phyloP scores from a whole-genome alignment of 2,797 vertebrate species.

The Cyclura pinguis region DNA sequence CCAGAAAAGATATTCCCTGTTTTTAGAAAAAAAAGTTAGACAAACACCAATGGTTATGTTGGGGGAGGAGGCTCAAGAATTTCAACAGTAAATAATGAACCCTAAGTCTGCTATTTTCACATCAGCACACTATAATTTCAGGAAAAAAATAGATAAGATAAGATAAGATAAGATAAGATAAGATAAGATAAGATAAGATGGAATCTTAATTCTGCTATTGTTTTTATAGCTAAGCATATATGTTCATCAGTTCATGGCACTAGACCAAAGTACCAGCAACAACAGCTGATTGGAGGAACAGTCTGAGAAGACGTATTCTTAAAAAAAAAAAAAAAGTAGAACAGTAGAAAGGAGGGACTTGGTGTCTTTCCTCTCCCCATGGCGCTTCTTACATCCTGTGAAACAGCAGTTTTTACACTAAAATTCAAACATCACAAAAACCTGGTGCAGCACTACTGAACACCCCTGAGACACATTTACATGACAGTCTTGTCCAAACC shows the following conservation, averaged over 20 bases:
- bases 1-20: neutral
- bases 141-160: too few relatives aligned
- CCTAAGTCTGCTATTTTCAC: neutral
- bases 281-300: neutral
- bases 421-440: neutral
- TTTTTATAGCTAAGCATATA: neutral
- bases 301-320: neutral
- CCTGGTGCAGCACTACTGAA: neutral
- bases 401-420: constrained; percentile 2
- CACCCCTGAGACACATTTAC: neutral
- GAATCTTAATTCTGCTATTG: neutral
- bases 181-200: too few relatives aligned
- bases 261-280: neutral
- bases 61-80: neutral
- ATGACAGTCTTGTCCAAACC: neutral
- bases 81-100: neutral
- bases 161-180: too few relatives aligned
- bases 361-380: neutral
- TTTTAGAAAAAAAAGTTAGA: neutral
- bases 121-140: neutral
- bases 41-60: neutral
- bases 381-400: neutral
- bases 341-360: neutral
- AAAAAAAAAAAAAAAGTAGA: neutral
- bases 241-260: too few relatives aligned